phyloP scores from a whole-genome alignment of 23 tunicate species.

The Ascidia mentula region DNA sequence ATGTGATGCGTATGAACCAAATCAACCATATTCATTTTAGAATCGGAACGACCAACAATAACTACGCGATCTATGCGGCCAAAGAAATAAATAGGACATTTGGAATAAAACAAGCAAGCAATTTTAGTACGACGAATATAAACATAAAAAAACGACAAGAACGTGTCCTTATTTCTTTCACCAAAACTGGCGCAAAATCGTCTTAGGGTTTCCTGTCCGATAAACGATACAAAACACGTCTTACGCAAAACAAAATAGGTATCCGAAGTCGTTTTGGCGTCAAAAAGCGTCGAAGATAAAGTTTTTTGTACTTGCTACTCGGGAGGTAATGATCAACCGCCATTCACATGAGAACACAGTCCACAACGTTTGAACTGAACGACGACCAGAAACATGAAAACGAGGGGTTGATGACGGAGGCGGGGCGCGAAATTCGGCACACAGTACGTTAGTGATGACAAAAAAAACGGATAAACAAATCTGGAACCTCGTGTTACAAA shows the following conservation, averaged over 20 bases:
- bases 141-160: neutral
- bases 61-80: too few species aligned
- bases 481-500: neutral
- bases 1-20: too few species aligned
- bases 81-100: neutral
- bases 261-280: too few species aligned
- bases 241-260: too few species aligned
- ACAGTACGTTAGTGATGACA: slow-evolving; percentile 9
- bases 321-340: neutral
- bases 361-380: slow-evolving; percentile 1
- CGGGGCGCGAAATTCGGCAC: neutral
- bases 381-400: neutral
- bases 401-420: neutral
- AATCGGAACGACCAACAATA: too few species aligned
- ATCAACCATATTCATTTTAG: too few species aligned
- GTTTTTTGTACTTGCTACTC: neutral
- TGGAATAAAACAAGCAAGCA: neutral
- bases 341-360: neutral
- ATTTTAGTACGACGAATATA: slow-evolving; percentile 6
- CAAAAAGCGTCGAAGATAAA: too few species aligned
- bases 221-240: neutral
- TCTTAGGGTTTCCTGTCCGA: neutral
- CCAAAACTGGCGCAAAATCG: neutral
- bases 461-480: neutral
- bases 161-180: too few species aligned